phyloP scores from a whole-genome alignment of 1,140 invertebrate species.

The Parasteatoda tepidariorum region DNA sequence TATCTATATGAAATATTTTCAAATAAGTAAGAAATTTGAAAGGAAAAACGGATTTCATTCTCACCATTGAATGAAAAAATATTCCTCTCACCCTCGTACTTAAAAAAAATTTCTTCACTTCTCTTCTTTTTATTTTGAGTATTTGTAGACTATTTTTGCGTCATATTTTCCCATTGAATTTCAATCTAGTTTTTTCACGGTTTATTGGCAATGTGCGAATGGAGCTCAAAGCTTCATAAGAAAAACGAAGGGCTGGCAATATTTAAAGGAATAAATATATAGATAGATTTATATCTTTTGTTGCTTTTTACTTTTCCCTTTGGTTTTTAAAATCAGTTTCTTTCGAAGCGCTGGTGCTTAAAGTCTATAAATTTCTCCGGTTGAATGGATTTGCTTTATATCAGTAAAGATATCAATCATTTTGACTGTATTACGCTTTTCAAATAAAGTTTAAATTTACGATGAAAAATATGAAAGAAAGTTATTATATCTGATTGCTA shows the following conservation, averaged over 20 bases:
- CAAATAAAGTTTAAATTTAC: too few species aligned
- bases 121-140: background rate
- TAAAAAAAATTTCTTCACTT: constrained; percentile 20
- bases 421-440: too few species aligned
- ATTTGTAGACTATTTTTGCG: constrained; percentile 35
- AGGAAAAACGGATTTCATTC: constrained; percentile 46
- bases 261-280: constrained; percentile 53
- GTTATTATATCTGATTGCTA: too few species aligned
- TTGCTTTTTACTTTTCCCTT: constrained; percentile 25
- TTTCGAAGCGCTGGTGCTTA: background rate
- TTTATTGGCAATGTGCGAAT: constrained; percentile 54
- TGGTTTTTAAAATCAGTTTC: constrained; percentile 34
- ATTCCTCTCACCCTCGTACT: constrained; percentile 11
- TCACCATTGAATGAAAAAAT: constrained; percentile 5
- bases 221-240: constrained; percentile 1
- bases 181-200: constrained; percentile 51
- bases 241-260: background rate
- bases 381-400: background rate
- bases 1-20: constrained; percentile 41
- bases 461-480: too few species aligned
- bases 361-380: constrained; percentile 43
- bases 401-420: too few species aligned
- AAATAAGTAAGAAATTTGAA: constrained; percentile 54
- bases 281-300: constrained; percentile 6
- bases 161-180: constrained; percentile 58